These are phyloP conservation scores for Stichodactyla helianthus DNA, from an alignment of 64 coral and sea anemone genomes.

Conservation along the genomic window DNA sequence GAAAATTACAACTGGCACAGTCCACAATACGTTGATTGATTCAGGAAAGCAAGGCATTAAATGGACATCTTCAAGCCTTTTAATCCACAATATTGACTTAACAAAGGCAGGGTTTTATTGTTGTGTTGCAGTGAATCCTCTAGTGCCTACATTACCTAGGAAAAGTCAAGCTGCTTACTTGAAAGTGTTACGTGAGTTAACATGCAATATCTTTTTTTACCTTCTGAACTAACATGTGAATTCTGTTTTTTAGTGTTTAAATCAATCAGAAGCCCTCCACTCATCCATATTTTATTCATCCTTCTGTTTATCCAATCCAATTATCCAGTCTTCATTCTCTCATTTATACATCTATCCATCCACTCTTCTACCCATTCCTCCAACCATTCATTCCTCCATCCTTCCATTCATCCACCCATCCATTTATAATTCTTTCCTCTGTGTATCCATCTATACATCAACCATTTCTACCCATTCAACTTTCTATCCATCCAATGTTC, in stretches of 20 bases:
- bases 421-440: no score
- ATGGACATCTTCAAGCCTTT: conserved; percentile 68
- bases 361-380: no score
- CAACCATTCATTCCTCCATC: no score
- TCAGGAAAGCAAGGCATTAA: conserved; percentile 25
- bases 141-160: conserved; percentile 29
- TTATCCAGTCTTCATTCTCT: no score
- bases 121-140: conserved; percentile 84
- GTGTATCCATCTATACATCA: no score
- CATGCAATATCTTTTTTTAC: no score
- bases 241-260: background rate
- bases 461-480: no score
- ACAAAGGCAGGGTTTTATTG: conserved; percentile 71
- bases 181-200: conserved; percentile 79
- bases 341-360: no score
- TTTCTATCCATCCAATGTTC: no score
- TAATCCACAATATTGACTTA: conserved; percentile 62
- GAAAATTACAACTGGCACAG: conserved; percentile 30
- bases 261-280: background rate
- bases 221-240: no score
- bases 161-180: conserved; percentile 57
- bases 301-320: no score
- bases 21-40: conserved; percentile 25
- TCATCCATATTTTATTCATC: background rate
- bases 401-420: no score